Base-by-base conservation (phyloP, 2,888 invertebrate genomes). In the Philopedon plagiatum region DNA sequence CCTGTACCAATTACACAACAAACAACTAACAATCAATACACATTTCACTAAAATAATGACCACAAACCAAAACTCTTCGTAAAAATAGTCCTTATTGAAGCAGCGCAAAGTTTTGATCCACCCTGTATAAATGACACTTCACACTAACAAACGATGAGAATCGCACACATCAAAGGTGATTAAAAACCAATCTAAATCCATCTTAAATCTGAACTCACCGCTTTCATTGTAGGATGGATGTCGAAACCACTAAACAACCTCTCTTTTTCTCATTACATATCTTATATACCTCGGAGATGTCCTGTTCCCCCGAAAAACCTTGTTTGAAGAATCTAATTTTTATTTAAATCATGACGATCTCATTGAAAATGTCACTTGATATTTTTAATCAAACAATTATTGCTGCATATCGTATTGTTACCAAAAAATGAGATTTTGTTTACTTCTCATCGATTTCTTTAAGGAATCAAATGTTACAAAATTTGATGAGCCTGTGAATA, bases 211-310 rank as follows among this genome's bases (percentile, higher is more conserved):
- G 5, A 69, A 70, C 64, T 72, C 68, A 72, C 72, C 72, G 72
- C 56, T 62, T 72, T 72, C 72, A 72, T 72, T 72, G 72, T 56
- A n/a, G n/a, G n/a, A n/a, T n/a, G 26, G 63, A 62, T 67, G 63
- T 72, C 19, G 72, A 72, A 72, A 67, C 67, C 18, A 68, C 61
- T 61, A 54, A 58, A 68, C 61, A 61, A 61, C 49, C 51, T 54
- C 39, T 58, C 23, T 13, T 58, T 39, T 58, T 39, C 19, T 58
- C 26, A 21, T 39, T 39, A 58, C 58, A 13, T 23, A 23, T 58
- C 58, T 58, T 58, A 58, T 58, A 58, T 58, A 58, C 29, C 19
- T 29, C 41, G 13, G 11, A 49, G 68, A 29, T 68, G 68, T 68
- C 68, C 26, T 46, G 60, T 54, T 60, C 60, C 68, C 68, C 68